A percentile compares a stretch with the other conserved stretches of the same genome.
These are phyloP conservation scores for Phymorhynchus buccinoides DNA, from an alignment of 1,140 invertebrate species.

Conservation along the genomic window DNA sequence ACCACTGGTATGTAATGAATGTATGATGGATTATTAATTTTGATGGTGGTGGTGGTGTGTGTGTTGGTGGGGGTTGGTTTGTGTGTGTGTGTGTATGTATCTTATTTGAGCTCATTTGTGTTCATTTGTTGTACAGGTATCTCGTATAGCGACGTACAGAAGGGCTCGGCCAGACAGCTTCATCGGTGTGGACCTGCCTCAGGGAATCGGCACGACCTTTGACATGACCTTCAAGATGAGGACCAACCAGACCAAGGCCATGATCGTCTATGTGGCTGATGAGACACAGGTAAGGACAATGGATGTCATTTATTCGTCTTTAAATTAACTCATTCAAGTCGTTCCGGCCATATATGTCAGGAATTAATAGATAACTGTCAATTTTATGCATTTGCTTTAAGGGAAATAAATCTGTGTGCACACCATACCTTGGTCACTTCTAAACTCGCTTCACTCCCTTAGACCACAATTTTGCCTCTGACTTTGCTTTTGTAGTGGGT, in stretches of 20 bases:
- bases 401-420: no score
- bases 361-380: no score
- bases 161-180: conserved; percentile 65
- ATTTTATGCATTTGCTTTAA: no score
- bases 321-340: no score
- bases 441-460: no score
- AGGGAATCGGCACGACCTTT: conserved; percentile 65
- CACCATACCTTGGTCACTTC: no score
- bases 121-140: conserved; percentile 66
- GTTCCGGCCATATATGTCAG: no score
- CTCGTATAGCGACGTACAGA: conserved; percentile 73
- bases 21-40: no score
- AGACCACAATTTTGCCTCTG: no score
- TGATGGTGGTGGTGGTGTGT: not conserved
- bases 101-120: not conserved
- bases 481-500: no score
- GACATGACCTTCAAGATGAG: conserved; percentile 92
- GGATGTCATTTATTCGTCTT: no score
- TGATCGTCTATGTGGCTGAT: conserved; percentile 84
- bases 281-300: conserved; percentile 70
- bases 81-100: not conserved
- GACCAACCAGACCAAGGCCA: conserved; percentile 82
- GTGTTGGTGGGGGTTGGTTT: not conserved
- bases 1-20: no score
- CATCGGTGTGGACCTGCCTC: conserved; percentile 62